These are phyloP conservation scores for Lasioglossum oenotherae DNA, from an alignment of 2,888 invertebrate genomes.

Conservation along the genomic window DNA sequence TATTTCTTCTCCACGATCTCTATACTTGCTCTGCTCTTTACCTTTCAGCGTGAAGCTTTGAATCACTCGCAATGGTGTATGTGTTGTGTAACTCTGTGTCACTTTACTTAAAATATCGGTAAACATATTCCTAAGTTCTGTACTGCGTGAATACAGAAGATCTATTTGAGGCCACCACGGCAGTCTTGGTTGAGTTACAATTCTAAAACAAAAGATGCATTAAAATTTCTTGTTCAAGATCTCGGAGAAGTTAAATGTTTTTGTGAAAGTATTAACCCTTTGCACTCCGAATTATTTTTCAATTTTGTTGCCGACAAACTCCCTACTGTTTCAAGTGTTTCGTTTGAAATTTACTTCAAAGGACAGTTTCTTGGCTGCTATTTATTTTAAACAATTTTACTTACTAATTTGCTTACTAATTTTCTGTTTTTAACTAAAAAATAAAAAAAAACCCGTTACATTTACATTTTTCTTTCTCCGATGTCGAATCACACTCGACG, in stretches of 20 bases:
- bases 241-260: neutral
- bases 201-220: slow-evolving; percentile 85
- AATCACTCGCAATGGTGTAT: slow-evolving; percentile 95
- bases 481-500: too few relatives aligned
- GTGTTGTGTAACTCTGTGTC: slow-evolving; percentile 95
- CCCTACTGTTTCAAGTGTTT: too few relatives aligned
- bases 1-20: slow-evolving; percentile 93
- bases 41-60: slow-evolving; percentile 94
- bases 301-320: too few relatives aligned
- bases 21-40: slow-evolving; percentile 95
- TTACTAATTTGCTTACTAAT: too few relatives aligned
- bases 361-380: too few relatives aligned
- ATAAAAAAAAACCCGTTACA: too few relatives aligned
- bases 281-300: too few relatives aligned
- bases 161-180: slow-evolving; percentile 99
- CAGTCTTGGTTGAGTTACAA: slow-evolving; percentile 95
- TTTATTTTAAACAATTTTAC: too few relatives aligned
- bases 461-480: too few relatives aligned
- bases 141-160: slow-evolving; percentile 95
- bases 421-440: too few relatives aligned
- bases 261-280: neutral
- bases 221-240: neutral
- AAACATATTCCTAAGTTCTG: slow-evolving; percentile 96
- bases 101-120: slow-evolving; percentile 98
- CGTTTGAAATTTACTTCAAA: too few relatives aligned